Percentiles rank a stretch among this genome's conserved stretches.
Conservation (phyloP, 92 coral and sea anemone species). For the Ricordea florida region DNA sequence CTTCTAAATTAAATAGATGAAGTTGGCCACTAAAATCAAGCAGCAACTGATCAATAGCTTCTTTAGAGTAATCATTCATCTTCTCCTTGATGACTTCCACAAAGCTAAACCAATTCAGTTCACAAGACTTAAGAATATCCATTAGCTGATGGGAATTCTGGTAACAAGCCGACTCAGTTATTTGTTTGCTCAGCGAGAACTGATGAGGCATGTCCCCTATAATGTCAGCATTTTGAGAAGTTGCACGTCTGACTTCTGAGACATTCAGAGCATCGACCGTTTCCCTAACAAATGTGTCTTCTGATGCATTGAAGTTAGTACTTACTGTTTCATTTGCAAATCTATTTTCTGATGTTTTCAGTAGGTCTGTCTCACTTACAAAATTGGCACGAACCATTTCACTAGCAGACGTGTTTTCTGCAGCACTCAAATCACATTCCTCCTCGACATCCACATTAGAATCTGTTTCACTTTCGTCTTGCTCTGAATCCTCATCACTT, state of each 20-base stretch:
- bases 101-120: neutral
- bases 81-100: neutral
- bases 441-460: neutral
- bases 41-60: conserved; percentile 15
- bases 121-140: neutral
- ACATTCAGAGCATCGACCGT: neutral
- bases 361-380: neutral
- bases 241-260: no score
- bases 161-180: no score
- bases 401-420: neutral
- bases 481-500: neutral
- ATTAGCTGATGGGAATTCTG: neutral
- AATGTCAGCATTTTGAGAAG: no score
- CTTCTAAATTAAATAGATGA: neutral
- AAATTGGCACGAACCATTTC: neutral
- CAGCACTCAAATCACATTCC: neutral
- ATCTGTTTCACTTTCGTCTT: conserved; percentile 36
- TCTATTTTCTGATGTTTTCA: no score
- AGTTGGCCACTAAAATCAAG: neutral
- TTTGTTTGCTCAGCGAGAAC: no score
- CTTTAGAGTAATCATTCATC: neutral
- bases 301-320: no score
- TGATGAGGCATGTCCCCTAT: no score
- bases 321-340: no score
- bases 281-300: no score